phyloP scores from a whole-genome alignment of 2,797 vertebrate species.

The Ptychobarbus kaznakovi region DNA sequence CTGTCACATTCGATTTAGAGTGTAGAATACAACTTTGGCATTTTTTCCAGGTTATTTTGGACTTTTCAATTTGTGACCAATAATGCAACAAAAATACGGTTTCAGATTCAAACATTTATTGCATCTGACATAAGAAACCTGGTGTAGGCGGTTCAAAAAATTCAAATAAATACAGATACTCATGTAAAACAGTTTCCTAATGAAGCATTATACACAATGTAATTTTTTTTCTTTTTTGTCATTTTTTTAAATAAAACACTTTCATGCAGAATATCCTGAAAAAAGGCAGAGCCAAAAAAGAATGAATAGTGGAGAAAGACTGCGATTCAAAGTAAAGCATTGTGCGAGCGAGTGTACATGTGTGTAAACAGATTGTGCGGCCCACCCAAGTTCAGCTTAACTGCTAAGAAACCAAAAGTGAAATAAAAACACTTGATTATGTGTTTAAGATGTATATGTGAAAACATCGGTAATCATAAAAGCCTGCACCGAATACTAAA shows the following conservation, averaged over 20 bases:
- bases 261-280: slow-evolving; percentile 85
- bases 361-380: slow-evolving; percentile 30
- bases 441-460: slow-evolving; percentile 31
- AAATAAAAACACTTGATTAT: slow-evolving; percentile 41
- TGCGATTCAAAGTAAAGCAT: not conserved
- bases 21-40: too few species aligned
- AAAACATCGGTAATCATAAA: slow-evolving; percentile 35
- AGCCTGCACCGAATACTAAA: slow-evolving; percentile 42
- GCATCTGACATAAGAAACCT: slow-evolving; percentile 86
- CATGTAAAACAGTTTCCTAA: slow-evolving; percentile 96
- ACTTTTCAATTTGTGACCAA: slow-evolving; percentile 14
- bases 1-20: too few species aligned
- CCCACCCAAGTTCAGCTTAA: slow-evolving; percentile 16
- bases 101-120: slow-evolving; percentile 78
- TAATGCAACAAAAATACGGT: not conserved
- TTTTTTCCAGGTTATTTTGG: not conserved
- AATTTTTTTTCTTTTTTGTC: slow-evolving; percentile 81
- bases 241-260: slow-evolving; percentile 82
- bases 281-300: slow-evolving; percentile 67
- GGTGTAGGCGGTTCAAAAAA: slow-evolving; percentile 90
- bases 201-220: slow-evolving; percentile 99
- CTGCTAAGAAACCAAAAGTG: slow-evolving; percentile 40
- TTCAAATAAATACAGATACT: slow-evolving; percentile 98
- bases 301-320: slow-evolving; percentile 52
- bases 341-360: not conserved